Evolutionary conservation across 2,797 vertebrate species (phyloP).

Genomic region (Halcyon leucocephala): DNA sequence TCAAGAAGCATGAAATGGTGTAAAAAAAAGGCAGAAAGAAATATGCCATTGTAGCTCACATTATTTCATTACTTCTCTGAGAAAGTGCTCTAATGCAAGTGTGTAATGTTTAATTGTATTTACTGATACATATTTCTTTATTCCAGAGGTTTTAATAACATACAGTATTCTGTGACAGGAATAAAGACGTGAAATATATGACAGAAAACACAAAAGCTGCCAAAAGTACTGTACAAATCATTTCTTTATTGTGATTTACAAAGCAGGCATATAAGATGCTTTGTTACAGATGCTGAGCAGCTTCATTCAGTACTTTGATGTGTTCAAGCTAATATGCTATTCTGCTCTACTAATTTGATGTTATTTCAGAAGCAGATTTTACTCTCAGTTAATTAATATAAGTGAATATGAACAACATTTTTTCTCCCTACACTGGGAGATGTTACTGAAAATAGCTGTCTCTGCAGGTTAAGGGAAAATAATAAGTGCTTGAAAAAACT

Average conservation of each 20-base stretch:
- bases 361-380: constrained; percentile 22
- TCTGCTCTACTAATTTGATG: constrained; percentile 14
- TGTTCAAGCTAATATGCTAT: not conserved
- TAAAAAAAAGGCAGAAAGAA: not conserved
- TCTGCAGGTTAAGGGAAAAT: not conserved
- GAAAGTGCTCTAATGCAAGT: not conserved
- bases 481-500: not conserved
- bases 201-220: not conserved
- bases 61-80: not conserved
- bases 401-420: not conserved
- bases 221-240: not conserved
- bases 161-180: not conserved
- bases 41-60: not conserved
- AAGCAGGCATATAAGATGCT: not conserved
- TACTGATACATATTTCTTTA: not conserved
- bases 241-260: constrained; percentile 8
- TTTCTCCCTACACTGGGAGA: not conserved
- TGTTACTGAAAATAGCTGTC: constrained; percentile 2
- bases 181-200: not conserved
- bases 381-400: constrained; percentile 28
- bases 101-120: not conserved
- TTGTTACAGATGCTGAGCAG: not conserved
- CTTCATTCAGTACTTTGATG: constrained; percentile 36
- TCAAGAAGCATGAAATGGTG: not conserved
- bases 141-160: constrained; percentile 1